Evolutionary conservation across 2,888 invertebrate genomes (phyloP), one percentile per base, ranked within the genome.

Genomic region (Morpho helenor): DNA sequence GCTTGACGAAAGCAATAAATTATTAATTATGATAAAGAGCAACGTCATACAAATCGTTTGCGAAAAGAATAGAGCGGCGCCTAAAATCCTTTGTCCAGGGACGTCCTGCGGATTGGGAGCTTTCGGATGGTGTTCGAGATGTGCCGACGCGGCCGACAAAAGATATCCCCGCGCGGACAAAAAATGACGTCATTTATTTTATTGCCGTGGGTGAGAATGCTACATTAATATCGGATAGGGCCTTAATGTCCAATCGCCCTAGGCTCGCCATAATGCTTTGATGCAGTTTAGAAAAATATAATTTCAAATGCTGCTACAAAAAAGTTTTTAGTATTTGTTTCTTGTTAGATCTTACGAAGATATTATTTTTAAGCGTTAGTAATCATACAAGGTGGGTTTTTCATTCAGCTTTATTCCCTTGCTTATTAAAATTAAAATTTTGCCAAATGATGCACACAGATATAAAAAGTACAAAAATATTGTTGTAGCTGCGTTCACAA

Each of bases 181-280:
- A 89, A 89, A 89, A 89, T 89, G 85, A 88, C 87, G 87, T 89
- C 89, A 89, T 90, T 89, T 88, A 90, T 90, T 87, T 89, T 88
- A 90, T 89, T 86, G 87, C 87, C 76, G 70, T 77, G 85, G 83
- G 87, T 85, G 87, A 86, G 87, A 90, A 88, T 84, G 82, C 74
- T 79, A 82, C 87, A 86, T 88, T 87, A 87, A 88, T 88, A 87
- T 85, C 79, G 81, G 80, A 81, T 77, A 82, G 87, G 76, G 75
- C 81, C 84, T 77, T 84, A 87, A 87, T 87, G 83, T 74, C 76
- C 74, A 73, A 83, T 82, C 83, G 89, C 89, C 84, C 81, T 82
- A 75, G 87, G 88, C 82, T 61, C 68, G 69, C 73, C 83, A 81
- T 86, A 82, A 80, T 79, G 75, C 73, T 71, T 68, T 59, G 62